Evolutionary conservation across 2,888 invertebrate species (phyloP).

Genomic region (Hesperia comma): DNA sequence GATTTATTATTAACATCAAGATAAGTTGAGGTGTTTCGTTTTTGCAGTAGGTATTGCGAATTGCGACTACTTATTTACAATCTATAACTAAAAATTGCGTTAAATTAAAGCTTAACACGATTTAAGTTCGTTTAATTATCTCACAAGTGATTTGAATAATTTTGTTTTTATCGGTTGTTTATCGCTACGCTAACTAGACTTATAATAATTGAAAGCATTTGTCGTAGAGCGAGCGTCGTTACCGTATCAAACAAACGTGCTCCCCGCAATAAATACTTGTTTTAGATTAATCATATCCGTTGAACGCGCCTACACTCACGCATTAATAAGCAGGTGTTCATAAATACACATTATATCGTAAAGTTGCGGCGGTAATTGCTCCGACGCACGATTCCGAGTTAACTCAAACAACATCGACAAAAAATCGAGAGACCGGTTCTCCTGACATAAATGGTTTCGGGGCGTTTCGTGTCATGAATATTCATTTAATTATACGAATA

Average conservation of each 20-base stretch:
- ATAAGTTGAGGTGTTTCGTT: not conserved
- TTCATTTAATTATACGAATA: conserved; percentile 64
- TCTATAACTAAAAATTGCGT: not conserved
- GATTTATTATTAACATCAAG: conserved; percentile 8
- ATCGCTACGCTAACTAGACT: conserved; percentile 4
- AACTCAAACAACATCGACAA: conserved; percentile 66
- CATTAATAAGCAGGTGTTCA: conserved; percentile 66
- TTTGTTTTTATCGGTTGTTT: conserved; percentile 3
- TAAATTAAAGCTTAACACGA: not conserved
- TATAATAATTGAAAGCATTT: conserved; percentile 28
- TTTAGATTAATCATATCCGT: conserved; percentile 68
- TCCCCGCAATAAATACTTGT: conserved; percentile 61
- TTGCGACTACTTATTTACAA: no score
- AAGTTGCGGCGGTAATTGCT: conserved; percentile 65
- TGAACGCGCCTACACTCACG: conserved; percentile 59
- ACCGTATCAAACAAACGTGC: conserved; percentile 54
- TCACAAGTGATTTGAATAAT: not conserved
- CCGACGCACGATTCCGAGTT: conserved; percentile 59
- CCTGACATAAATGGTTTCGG: conserved; percentile 67
- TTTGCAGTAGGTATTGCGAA: not conserved
- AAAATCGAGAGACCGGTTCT: conserved; percentile 69
- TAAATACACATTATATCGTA: conserved; percentile 67
- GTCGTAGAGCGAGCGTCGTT: conserved; percentile 41
- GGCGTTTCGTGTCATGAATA: conserved; percentile 70
- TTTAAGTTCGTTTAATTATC: not conserved